phyloP scores from a whole-genome alignment of 2,888 invertebrate species.

The Lacanobia oleracea region DNA sequence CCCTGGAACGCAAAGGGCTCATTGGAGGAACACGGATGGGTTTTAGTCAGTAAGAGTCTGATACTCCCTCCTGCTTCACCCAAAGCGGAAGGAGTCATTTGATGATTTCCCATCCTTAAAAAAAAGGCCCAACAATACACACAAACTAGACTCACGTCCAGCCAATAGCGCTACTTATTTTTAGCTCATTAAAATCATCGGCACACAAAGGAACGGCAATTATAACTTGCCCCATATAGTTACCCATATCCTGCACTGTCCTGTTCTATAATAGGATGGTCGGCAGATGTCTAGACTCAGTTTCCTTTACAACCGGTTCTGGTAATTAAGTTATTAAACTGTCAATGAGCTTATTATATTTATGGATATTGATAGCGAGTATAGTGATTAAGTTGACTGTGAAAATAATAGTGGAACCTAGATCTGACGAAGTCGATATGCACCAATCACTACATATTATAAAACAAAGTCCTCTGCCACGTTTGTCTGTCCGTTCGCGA shows the following conservation, averaged over 20 bases:
- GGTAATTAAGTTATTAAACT: slow-evolving; percentile 53
- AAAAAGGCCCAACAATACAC: neutral
- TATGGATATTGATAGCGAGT: neutral
- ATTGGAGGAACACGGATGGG: no score
- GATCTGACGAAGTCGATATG: no score
- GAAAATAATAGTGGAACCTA: neutral
- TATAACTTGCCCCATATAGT: slow-evolving; percentile 16
- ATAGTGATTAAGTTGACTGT: neutral
- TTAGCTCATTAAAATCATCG: slow-evolving; percentile 24
- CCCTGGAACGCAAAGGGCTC: no score
- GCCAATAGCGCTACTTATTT: neutral
- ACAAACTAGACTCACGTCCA: neutral
- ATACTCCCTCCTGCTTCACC: no score
- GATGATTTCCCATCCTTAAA: no score
- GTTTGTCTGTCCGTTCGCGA: no score
- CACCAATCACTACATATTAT: no score
- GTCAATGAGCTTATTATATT: slow-evolving; percentile 5
- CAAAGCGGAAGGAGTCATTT: no score
- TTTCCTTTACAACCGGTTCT: slow-evolving; percentile 62
- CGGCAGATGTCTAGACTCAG: slow-evolving; percentile 40
- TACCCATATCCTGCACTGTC: slow-evolving; percentile 24
- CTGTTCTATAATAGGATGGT: neutral
- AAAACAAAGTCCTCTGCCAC: no score
- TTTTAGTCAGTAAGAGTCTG: no score
- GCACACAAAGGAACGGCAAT: slow-evolving; percentile 4